Evolutionary conservation across 2,797 vertebrate genomes (phyloP).

Genomic region (Potorous gilbertii): DNA sequence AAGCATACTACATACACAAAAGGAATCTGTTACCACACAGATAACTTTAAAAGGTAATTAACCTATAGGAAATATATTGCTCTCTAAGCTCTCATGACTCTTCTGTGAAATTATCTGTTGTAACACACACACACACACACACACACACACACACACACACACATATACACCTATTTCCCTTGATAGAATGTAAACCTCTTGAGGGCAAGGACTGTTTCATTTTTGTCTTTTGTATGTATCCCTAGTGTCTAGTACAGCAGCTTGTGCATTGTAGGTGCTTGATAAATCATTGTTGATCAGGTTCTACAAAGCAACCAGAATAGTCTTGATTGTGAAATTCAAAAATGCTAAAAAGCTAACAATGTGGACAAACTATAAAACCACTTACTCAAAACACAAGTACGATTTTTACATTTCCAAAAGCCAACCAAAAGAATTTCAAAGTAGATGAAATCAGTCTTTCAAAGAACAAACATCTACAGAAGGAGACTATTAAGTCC

Average conservation of each 20-base stretch:
- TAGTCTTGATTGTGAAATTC: neutral
- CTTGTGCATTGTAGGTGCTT: neutral
- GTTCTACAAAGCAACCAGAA: neutral
- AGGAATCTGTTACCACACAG: conserved; percentile 39
- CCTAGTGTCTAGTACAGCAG: neutral
- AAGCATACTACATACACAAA: conserved; percentile 4
- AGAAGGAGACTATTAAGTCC: conserved; percentile 26
- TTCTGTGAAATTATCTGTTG: neutral
- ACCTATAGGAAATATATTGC: conserved; percentile 12
- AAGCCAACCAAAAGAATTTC: conserved; percentile 39
- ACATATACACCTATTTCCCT: neutral
- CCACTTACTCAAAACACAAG: conserved; percentile 22
- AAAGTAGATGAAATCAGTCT: neutral
- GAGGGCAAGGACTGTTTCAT: neutral
- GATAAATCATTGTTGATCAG: neutral
- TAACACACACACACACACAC: neutral
- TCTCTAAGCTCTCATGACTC: neutral
- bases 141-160: neutral
- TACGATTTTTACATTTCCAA: conserved; percentile 12
- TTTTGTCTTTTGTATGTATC: neutral
- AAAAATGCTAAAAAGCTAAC: neutral
- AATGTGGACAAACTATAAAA: neutral
- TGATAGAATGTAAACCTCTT: neutral
- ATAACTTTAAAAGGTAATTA: conserved; percentile 48
- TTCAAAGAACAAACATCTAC: neutral